Evolutionary conservation across 2,113 vertebrate genomes (phyloP), one percentile per base, ranked within the genome.

Genomic region (Sorex araneus): DNA sequence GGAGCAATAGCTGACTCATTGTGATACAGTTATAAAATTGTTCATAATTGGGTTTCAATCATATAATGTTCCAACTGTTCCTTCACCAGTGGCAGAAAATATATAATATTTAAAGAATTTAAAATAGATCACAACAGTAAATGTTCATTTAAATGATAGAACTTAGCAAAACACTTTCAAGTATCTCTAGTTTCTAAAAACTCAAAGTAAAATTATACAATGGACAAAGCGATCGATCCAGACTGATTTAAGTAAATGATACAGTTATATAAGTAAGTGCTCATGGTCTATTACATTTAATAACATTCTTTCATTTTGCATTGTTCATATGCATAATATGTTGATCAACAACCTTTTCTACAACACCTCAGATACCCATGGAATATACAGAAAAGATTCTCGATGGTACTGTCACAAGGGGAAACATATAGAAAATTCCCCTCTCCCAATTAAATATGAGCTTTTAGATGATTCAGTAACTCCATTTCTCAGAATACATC

Each of bases 271-370:
- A 71, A 66, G 81, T 83, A n/a, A 7, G 71, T 30, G 69, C 63
- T 30, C 64, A 18, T 50, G 34, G 6, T 15, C 75, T 30, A 43
- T 3, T 16, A 43, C 47, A 50, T 50, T 45, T 9, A 93, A 89
- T 89, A 79, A 87, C 57, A 93, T 87, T 80, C 12, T 66, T 92
- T 80, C 54, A 34, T 77, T 78, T 78, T 87, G 8, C 30, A 92
- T 60, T 71, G 64, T 76, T 90, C 89, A 27, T 66, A n/a, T 73
- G n/a, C 67, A 27, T 43, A 8, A 9, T 36, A 18, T 77, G 30
- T 93, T 80, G 32, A 92, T 80, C 18, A 80, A 45, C 71, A 86
- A 73, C 43, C 73, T 30, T 95, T 92, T 57, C 75, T 80, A 21
- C 60, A 80, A 92, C 92, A 57, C 21, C 28, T 21, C 64, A 64